These are phyloP conservation scores for Lochmaea capreae DNA, from an alignment of 2,888 invertebrate genomes.

Conservation along the genomic window DNA sequence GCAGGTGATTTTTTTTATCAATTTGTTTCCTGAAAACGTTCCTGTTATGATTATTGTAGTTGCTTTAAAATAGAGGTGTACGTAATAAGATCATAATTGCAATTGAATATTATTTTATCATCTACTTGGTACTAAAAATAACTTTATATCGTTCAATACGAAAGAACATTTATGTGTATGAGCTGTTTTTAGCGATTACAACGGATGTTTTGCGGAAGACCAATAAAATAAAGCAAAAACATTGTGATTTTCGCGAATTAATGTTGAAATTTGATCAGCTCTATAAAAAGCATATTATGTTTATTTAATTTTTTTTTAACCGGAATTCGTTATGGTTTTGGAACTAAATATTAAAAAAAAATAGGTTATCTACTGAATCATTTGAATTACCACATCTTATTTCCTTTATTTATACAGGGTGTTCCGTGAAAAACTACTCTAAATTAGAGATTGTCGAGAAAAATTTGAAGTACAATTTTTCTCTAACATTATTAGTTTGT, in stretches of 20 bases:
- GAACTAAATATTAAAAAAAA: background rate
- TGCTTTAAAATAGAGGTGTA: background rate
- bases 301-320: background rate
- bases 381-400: background rate
- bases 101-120: background rate
- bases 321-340: background rate
- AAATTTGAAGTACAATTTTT: no score
- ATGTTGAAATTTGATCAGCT: background rate
- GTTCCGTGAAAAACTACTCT: no score
- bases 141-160: background rate
- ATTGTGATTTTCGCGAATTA: background rate
- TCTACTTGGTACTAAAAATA: background rate
- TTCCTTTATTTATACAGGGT: background rate
- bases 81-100: background rate
- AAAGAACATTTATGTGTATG: background rate
- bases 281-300: background rate
- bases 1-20: no score
- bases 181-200: constrained; percentile 2
- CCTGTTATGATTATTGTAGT: no score
- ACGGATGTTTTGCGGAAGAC: constrained; percentile 1
- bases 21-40: no score
- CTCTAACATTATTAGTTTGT: no score
- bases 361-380: background rate
- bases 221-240: background rate
- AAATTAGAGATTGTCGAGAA: no score